A percentile compares a stretch with the other conserved stretches of the same genome.
phyloP scores from a whole-genome alignment of 2,888 invertebrate species.

The Drosophila picticornis region DNA sequence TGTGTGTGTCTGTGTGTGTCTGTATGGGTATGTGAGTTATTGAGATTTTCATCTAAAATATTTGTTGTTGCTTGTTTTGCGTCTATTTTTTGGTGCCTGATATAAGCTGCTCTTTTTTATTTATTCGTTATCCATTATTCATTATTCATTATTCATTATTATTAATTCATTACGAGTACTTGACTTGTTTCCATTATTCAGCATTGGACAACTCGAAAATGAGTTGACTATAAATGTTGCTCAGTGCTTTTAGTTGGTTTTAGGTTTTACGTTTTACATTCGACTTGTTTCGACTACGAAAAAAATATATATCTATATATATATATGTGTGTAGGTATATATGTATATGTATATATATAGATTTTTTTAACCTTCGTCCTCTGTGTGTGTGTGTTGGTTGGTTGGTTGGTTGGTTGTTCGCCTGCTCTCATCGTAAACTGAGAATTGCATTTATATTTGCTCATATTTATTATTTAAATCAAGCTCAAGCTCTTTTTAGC shows the following conservation, averaged over 20 bases:
- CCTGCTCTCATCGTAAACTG: conserved; percentile 22
- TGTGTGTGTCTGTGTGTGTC: conserved; percentile 51
- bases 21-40: conserved; percentile 32
- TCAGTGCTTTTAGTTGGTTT: conserved; percentile 64
- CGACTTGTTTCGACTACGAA: conserved; percentile 50
- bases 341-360: conserved; percentile 29
- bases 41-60: conserved; percentile 61
- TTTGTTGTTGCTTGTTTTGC: conserved; percentile 53
- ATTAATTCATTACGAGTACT: conserved; percentile 39
- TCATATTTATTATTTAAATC: conserved; percentile 20
- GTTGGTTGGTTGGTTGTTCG: conserved; percentile 24
- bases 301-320: conserved; percentile 40
- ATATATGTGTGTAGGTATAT: conserved; percentile 29
- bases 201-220: conserved; percentile 74
- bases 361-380: conserved; percentile 58
- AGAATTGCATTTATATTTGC: conserved; percentile 16
- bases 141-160: conserved; percentile 44
- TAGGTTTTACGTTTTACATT: conserved; percentile 43
- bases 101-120: conserved; percentile 63
- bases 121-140: conserved; percentile 30
- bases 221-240: conserved; percentile 63
- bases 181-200: conserved; percentile 63
- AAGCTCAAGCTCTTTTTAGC: conserved; percentile 58
- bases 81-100: conserved; percentile 64
- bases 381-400: background rate